Evolutionary conservation across 2,888 invertebrate genomes (phyloP), one percentile per base, ranked within the genome.

Genomic region (Tetramorium bicarinatum): DNA sequence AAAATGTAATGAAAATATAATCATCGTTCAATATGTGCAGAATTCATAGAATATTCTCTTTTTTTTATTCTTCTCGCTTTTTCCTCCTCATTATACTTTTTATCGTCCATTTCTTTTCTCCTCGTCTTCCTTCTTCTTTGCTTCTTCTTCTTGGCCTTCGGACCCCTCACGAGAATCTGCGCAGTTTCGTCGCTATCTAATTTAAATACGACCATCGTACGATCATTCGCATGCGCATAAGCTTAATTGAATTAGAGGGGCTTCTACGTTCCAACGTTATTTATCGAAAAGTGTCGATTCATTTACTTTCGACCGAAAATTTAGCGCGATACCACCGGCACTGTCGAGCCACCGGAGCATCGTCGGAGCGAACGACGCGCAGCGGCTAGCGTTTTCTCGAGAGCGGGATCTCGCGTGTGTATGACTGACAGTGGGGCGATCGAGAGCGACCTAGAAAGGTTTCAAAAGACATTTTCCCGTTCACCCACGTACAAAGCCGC

Each of bases 391-490:
- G 88, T 88, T 89, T 91, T 87, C 89, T 87, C 83, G 87, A 84
- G 85, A 85, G 84, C 83, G 85, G 88, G 84, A 90, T 90, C 89
- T 87, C 86, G 87, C 86, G 87, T 82, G 90, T 82, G 77, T 85
- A 87, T 85, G 87, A 90, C 86, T 90, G 90, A 90, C 89, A 90
- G 90, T 88, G 90, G 88, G 89, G 90, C 90, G 89, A 92, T 92
- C 91, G 92, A 92, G 92, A 92, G 91, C 93, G 94, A 94, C 94
- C 94, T 93, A 94, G 94, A 94, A 94, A 94, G 91, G 91, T 92
- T 93, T 92, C 90, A 92, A 93, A 92, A 94, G 93, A 92, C 92
- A 92, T 94, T 94, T 94, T 94, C 93, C 94, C 94, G 94, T 94
- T 94, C 94, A 93, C 93, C 93, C 93, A 93, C 93, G 92, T 93